A percentile compares a stretch with the other conserved stretches of the same genome.
Evolutionary conservation across 2,888 invertebrate species (phyloP).

Genomic region (Cheilosia urbana): DNA sequence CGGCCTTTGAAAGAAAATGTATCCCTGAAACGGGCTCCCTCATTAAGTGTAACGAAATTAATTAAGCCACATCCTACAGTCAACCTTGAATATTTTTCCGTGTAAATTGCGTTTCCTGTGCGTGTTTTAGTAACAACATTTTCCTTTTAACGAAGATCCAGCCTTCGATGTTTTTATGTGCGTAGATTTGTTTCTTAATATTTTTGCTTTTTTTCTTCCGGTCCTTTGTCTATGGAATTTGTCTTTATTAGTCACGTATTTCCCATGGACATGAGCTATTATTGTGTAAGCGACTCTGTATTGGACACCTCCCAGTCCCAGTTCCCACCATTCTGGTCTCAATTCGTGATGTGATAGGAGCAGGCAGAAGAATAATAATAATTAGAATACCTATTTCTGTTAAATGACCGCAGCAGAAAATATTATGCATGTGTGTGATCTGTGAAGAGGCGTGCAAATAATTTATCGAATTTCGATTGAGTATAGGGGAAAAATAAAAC

Average conservation of each 20-base stretch:
- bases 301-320: constrained; percentile 9
- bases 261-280: constrained; percentile 32
- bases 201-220: not conserved
- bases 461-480: constrained; percentile 58
- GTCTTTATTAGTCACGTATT: constrained; percentile 56
- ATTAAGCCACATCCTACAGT: constrained; percentile 68
- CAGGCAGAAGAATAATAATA: not conserved
- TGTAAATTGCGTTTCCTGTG: constrained; percentile 64
- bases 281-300: constrained; percentile 1
- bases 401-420: not conserved
- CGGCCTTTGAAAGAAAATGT: constrained; percentile 34
- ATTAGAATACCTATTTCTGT: constrained; percentile 24
- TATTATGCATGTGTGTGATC: not conserved
- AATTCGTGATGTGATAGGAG: constrained; percentile 9
- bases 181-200: not conserved
- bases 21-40: constrained; percentile 42
- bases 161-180: constrained; percentile 6
- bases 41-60: constrained; percentile 67
- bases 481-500: constrained; percentile 48
- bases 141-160: constrained; percentile 38
- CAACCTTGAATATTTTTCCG: constrained; percentile 57
- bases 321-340: constrained; percentile 8
- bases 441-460: not conserved
- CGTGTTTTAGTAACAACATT: constrained; percentile 49
- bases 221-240: constrained; percentile 34